Evolutionary conservation across 2,113 vertebrate species (phyloP), one percentile per base, ranked within the genome.

Genomic region (Acrocephalus arundinaceus): DNA sequence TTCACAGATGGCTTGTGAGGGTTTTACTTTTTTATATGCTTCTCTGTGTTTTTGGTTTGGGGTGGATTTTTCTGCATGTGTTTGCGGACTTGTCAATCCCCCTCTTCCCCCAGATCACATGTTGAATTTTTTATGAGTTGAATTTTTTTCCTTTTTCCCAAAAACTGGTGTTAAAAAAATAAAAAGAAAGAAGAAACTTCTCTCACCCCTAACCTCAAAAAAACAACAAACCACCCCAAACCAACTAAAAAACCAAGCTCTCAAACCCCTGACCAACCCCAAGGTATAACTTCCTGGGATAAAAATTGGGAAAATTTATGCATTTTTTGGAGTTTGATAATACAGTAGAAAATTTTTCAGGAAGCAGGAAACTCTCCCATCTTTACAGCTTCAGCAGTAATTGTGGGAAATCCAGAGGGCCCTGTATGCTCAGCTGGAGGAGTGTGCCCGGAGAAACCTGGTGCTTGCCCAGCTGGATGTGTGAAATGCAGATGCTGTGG

Each of bases 1-100:
- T 96, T 94, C 91, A 89, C 92, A 91, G 89, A 96, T 96, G 96
- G 86, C 77, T 92, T 97, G 77, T 95, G 97, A 68, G 87, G 93
- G 91, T 62, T 97, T 94, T 91, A 55, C 71, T 93, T 96, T 91
- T 93, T 89, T 76, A 41, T 66, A 43, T 70, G 25, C 37, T 72
- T 89, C 75, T 83, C 76, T 27, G 33, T 86, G 86, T 22, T 89
- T 96, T 95, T 84, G 39, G 59, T 93, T 94, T 92, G 76, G 72
- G 61, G 48, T 78, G 45, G 65, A 63, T 95, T 92, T 86, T 92
- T 83, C 67, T 25, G 43, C 68, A 37, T 63, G 17, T 97, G 91
- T 97, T 97, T 97, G 81, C 4, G 63, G 92, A 87, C 87, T 95
- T 97, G 80, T 96, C 96, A 91, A 90, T 72, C 70, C 82, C 41